Conservation (phyloP, 2,888 invertebrate species). For the Netelia virgata region DNA sequence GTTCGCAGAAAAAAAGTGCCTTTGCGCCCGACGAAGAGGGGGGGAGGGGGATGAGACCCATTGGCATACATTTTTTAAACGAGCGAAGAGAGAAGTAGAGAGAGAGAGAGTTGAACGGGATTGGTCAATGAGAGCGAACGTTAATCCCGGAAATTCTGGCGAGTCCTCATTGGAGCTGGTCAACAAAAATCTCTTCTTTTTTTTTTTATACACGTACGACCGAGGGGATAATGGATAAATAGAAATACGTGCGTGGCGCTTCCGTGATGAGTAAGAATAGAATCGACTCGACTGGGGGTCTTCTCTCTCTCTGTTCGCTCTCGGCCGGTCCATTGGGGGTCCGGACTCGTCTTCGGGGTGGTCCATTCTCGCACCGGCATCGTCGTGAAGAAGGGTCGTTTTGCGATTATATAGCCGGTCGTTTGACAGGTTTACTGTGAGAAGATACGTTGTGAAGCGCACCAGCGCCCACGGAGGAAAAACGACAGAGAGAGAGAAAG, state of each 20-base stretch:
- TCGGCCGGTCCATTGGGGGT: conserved; percentile 67
- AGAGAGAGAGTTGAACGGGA: conserved; percentile 34
- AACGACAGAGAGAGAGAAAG: conserved; percentile 45
- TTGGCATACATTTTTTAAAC: conserved; percentile 39
- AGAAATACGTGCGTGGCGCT: conserved; percentile 29
- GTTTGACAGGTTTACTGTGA: conserved; percentile 81
- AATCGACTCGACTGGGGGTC: conserved; percentile 74
- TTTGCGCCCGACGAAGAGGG: not conserved
- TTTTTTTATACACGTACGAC: conserved; percentile 8
- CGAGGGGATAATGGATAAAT: conserved; percentile 1
- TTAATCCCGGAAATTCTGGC: conserved; percentile 76
- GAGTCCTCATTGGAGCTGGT: conserved; percentile 67
- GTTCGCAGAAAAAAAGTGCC: conserved; percentile 47
- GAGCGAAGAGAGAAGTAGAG: too few relatives aligned
- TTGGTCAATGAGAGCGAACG: conserved; percentile 70
- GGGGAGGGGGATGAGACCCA: not conserved
- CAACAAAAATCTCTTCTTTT: conserved; percentile 29
- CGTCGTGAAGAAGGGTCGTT: conserved; percentile 55
- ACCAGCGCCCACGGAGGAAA: conserved; percentile 61
- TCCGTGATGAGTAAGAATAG: conserved; percentile 51
- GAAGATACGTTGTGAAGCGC: conserved; percentile 82
- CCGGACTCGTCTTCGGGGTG: conserved; percentile 59
- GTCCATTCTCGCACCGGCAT: conserved; percentile 28
- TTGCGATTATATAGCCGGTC: conserved; percentile 47
- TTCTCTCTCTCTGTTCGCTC: conserved; percentile 59